These are phyloP conservation scores for Delphinus delphis DNA, from an alignment of 2,113 vertebrate species.

Conservation along the genomic window DNA sequence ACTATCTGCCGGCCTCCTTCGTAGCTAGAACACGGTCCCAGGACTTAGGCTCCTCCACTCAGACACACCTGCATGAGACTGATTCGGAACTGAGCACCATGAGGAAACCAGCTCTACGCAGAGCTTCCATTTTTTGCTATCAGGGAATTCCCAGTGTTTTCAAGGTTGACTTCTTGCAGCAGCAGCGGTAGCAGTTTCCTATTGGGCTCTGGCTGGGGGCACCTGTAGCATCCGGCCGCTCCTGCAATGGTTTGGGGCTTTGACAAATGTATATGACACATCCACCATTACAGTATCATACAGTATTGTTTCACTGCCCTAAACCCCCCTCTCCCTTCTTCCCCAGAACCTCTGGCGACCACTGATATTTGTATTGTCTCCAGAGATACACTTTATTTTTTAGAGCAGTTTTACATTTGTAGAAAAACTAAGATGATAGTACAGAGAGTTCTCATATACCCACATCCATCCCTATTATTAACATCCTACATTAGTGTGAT, in stretches of 20 bases:
- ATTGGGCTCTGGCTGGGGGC: neutral
- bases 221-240: neutral
- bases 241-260: neutral
- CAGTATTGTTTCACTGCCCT: neutral
- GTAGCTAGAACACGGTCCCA: neutral
- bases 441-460: neutral
- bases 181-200: neutral
- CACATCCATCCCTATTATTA: neutral
- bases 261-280: neutral
- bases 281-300: neutral
- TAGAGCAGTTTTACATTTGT: conserved; percentile 10
- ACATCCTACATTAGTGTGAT: neutral
- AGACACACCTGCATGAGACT: neutral
- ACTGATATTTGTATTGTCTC: neutral
- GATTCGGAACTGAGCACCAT: neutral
- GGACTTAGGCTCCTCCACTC: neutral
- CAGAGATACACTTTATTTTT: neutral
- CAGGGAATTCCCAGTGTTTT: conserved; percentile 18
- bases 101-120: neutral
- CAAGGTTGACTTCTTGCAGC: neutral
- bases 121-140: neutral
- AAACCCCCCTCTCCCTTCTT: neutral
- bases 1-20: neutral
- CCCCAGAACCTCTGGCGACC: neutral
- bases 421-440: neutral